Evolutionary conservation across 2,888 invertebrate species (phyloP).

Genomic region (Gortyna flavago): DNA sequence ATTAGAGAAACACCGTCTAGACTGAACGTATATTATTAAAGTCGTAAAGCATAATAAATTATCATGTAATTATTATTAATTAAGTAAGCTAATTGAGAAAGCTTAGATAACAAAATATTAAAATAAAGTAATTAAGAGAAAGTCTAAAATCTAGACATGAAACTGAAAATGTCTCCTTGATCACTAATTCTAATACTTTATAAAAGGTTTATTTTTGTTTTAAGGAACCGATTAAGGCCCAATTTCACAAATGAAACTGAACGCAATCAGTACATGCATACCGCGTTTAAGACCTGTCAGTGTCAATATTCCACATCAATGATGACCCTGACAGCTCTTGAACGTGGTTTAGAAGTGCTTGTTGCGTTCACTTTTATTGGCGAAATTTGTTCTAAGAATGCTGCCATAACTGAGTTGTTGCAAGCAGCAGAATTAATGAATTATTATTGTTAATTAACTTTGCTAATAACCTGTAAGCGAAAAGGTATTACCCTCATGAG

Average conservation of each 20-base stretch:
- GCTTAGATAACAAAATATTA: background rate
- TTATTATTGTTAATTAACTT: too few relatives aligned
- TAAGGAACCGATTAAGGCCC: background rate
- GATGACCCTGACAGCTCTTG: background rate
- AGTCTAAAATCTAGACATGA: background rate
- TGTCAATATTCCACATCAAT: background rate
- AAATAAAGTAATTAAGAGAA: background rate
- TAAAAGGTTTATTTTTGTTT: background rate
- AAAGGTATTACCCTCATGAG: too few relatives aligned
- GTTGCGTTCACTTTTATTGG: too few relatives aligned
- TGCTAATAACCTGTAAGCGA: too few relatives aligned
- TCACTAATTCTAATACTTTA: background rate
- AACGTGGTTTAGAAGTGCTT: too few relatives aligned
- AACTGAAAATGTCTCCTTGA: background rate
- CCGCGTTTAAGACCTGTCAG: background rate
- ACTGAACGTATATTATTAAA: background rate
- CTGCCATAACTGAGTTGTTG: too few relatives aligned
- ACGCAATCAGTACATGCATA: background rate
- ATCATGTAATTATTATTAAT: background rate
- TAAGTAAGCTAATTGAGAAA: background rate
- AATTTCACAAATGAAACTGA: background rate
- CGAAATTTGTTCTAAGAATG: background rate
- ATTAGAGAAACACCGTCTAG: slow-evolving; percentile 4
- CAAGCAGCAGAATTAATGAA: too few relatives aligned
- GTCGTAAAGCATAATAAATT: background rate